Base-by-base conservation (phyloP, 1,140 invertebrate species). In the Nixonia krombeini region DNA sequence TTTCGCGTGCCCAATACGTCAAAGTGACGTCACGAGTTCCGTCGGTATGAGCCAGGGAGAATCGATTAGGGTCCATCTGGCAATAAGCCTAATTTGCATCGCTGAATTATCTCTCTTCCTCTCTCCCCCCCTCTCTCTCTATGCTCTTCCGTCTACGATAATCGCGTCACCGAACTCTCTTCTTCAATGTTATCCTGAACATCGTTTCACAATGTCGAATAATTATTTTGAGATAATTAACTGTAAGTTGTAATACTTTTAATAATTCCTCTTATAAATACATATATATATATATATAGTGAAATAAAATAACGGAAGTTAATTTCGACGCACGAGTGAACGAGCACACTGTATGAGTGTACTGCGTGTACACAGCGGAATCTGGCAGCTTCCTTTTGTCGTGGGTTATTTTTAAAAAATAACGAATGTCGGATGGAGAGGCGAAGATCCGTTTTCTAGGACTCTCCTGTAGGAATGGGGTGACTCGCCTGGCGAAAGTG, bases 21-120 rank as follows among this genome's bases (percentile, higher is more conserved):
- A 8, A 31, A 31, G 9, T 31, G 71, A 72, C 69, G 71, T 61
- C 62, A 68, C 26, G 10, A 33, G 16, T 73, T 64, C 72, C 69
- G 69, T 71, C 49, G 61, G 51, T 33, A 71, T 46, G 55, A 33
- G 35, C 10, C 17, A 41, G 53, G 67, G 63, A 63, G 71, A n/a
- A 73, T 73, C 33, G 37, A 72, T 45, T 12, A 45, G 38, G 17
- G 16, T 47, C 25, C 12, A 47, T 16, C 29, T 41, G 38, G 38
- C 38, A 41, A 55, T 50, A 46, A 37, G 40, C 47, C 33, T 23
- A 13, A 33, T 31, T 31, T 31, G 6, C 25, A 23, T 17, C 16
- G n/a, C 45, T 31, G 10, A 47, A 47, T 23, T 26, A 23, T 33
- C 16, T 35, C 25, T 29, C 17, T 44, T 41, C 23, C 5, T 13